Percentiles rank a stretch among this genome's conserved stretches.
These are phyloP conservation scores for Chelonus formosanus DNA, from an alignment of 2,888 invertebrate genomes.

Conservation along the genomic window DNA sequence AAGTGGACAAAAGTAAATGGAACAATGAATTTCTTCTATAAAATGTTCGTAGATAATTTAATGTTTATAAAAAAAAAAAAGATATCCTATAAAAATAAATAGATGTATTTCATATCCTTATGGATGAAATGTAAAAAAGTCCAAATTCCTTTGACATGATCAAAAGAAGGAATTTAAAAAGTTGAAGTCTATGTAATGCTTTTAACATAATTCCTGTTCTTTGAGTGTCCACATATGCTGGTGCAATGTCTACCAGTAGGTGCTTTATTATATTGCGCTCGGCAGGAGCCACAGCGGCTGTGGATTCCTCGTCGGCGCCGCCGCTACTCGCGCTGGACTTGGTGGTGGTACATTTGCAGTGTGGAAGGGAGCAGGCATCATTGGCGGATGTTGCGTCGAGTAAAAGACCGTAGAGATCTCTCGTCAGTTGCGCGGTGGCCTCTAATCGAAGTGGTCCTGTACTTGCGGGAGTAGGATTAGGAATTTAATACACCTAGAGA, in stretches of 20 bases:
- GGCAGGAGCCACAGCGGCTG: slow-evolving; percentile 8
- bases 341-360: slow-evolving; percentile 41
- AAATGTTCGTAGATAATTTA: background rate
- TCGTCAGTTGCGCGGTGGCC: slow-evolving; percentile 62
- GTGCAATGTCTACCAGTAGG: background rate
- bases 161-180: no score
- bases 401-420: slow-evolving; percentile 59
- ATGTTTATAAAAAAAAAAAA: background rate
- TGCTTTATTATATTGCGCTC: background rate
- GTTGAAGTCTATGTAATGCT: no score
- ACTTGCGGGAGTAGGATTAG: no score
- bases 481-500: no score
- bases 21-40: background rate
- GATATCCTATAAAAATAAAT: no score
- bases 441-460: slow-evolving; percentile 51
- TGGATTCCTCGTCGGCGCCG: slow-evolving; percentile 35
- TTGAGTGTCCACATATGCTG: background rate
- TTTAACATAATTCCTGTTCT: slow-evolving; percentile 6
- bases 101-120: no score
- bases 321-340: slow-evolving; percentile 27
- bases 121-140: no score
- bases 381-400: slow-evolving; percentile 60
- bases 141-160: no score
- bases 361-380: slow-evolving; percentile 53
- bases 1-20: background rate